Evolutionary conservation across 1,140 invertebrate species (phyloP).

Genomic region (Xylocopa sonorina): DNA sequence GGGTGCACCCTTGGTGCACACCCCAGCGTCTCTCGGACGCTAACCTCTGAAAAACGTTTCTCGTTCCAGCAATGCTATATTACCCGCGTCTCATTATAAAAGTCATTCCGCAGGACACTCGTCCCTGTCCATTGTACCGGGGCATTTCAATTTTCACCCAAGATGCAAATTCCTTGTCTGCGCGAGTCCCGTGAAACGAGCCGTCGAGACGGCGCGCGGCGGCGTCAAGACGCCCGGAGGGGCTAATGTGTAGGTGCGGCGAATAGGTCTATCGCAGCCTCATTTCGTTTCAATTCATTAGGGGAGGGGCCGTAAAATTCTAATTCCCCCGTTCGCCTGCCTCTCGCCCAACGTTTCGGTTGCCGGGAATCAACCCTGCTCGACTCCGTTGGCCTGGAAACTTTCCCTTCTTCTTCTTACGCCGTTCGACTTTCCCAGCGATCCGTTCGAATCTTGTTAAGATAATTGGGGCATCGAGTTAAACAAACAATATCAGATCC

Average conservation of each 20-base stretch:
- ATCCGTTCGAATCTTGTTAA: constrained; percentile 53
- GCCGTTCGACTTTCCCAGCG: constrained; percentile 35
- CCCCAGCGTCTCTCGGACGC: constrained; percentile 11
- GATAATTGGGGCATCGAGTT: constrained; percentile 41
- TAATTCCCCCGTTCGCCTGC: constrained; percentile 54
- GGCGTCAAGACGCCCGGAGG: constrained; percentile 46
- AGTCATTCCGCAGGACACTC: constrained; percentile 73
- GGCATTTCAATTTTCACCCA: constrained; percentile 77
- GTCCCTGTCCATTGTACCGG: constrained; percentile 71
- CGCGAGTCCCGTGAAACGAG: constrained; percentile 41
- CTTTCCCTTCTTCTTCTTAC: constrained; percentile 46
- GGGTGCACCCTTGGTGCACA: background rate
- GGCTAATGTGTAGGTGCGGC: constrained; percentile 48
- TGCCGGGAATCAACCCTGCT: constrained; percentile 37
- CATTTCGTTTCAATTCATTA: constrained; percentile 73
- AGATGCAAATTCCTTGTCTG: constrained; percentile 74
- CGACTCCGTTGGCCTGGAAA: constrained; percentile 40
- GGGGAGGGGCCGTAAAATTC: constrained; percentile 62
- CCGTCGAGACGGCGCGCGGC: constrained; percentile 17
- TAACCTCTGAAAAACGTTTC: constrained; percentile 50
- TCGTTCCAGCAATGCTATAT: constrained; percentile 58
- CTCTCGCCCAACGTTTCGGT: constrained; percentile 59
- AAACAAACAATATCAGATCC: background rate
- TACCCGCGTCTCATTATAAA: constrained; percentile 75
- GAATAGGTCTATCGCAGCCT: constrained; percentile 55